A percentile compares a stretch with the other conserved stretches of the same genome.
phyloP scores from a whole-genome alignment of 2,888 invertebrate genomes.

The Gortyna flavago region DNA sequence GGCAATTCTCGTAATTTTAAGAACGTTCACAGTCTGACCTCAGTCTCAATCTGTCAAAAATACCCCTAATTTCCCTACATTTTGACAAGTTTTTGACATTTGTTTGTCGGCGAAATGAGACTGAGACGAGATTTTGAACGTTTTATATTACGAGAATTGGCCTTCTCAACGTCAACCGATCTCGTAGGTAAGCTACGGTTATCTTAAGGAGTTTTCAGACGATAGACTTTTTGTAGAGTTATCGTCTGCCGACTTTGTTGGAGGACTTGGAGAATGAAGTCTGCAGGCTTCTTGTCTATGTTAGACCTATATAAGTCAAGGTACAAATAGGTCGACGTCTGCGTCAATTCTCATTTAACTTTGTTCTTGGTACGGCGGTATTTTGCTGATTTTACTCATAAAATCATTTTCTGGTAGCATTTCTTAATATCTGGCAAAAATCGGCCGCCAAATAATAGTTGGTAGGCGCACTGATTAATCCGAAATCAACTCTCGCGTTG shows the following conservation, averaged over 20 bases:
- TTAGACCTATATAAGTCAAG: neutral
- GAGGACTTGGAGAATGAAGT: neutral
- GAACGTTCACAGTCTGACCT: too few relatives aligned
- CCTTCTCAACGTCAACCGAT: constrained; percentile 10
- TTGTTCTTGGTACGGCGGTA: neutral
- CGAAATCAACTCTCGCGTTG: constrained; percentile 28
- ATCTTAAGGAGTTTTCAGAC: neutral
- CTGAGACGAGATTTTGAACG: too few relatives aligned
- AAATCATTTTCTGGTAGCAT: neutral
- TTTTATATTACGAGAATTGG: too few relatives aligned
- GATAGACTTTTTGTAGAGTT: neutral
- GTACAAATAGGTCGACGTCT: neutral
- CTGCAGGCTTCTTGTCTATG: neutral
- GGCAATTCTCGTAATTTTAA: too few relatives aligned
- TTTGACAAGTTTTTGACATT: too few relatives aligned
- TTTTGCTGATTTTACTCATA: neutral
- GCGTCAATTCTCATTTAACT: neutral
- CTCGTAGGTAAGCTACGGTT: neutral
- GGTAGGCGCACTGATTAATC: constrained; percentile 15
- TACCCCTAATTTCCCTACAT: too few relatives aligned
- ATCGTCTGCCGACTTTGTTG: neutral
- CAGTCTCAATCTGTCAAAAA: too few relatives aligned
- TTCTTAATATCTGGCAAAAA: neutral
- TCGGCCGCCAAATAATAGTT: neutral
- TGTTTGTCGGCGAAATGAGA: too few relatives aligned